These are phyloP conservation scores for Acleris holmiana DNA, from an alignment of 2,888 invertebrate genomes.

Conservation along the genomic window DNA sequence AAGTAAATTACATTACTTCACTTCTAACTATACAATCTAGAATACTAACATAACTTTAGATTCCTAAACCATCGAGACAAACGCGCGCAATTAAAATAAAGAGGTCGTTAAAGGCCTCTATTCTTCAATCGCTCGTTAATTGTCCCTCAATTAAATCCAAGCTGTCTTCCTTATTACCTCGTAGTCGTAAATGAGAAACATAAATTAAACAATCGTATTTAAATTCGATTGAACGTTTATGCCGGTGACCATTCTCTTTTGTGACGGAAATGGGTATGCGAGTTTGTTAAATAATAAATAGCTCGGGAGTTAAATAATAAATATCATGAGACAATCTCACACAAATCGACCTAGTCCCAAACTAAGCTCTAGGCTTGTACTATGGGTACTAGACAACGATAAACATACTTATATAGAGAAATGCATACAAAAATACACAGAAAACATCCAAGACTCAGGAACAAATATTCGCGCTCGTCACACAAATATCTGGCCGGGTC, in stretches of 20 bases:
- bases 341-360: too few species aligned
- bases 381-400: too few species aligned
- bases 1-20: too few species aligned
- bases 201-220: slow-evolving; percentile 36
- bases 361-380: too few species aligned
- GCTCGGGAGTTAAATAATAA: too few species aligned
- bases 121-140: slow-evolving; percentile 34
- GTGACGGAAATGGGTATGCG: slow-evolving; percentile 31
- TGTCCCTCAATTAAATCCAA: slow-evolving; percentile 32
- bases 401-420: too few species aligned
- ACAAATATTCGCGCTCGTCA: too few species aligned
- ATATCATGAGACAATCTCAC: too few species aligned
- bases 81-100: slow-evolving; percentile 23
- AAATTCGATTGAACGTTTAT: slow-evolving; percentile 34
- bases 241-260: slow-evolving; percentile 35
- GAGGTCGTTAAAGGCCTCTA: slow-evolving; percentile 19
- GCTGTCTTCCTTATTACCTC: slow-evolving; percentile 33
- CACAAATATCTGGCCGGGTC: too few species aligned
- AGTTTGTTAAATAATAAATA: slow-evolving; percentile 15
- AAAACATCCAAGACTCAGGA: too few species aligned
- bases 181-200: slow-evolving; percentile 27
- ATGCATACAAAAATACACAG: too few species aligned
- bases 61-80: slow-evolving; percentile 3
- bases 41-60: slow-evolving; percentile 4
- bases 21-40: too few species aligned